phyloP scores from a whole-genome alignment of 2,797 vertebrate species.

The Bryconaethiops microstoma region DNA sequence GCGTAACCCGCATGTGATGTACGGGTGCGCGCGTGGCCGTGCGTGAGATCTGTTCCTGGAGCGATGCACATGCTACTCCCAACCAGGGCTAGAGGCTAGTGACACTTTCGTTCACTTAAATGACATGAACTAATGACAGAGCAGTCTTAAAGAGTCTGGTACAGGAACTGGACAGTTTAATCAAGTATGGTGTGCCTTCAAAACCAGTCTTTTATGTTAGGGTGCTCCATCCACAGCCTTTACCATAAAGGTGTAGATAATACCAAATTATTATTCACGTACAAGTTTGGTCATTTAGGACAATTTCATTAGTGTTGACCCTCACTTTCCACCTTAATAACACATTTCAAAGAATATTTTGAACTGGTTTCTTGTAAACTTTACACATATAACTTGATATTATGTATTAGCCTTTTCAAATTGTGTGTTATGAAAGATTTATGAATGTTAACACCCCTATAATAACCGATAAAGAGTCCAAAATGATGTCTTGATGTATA shows the following conservation, averaged over 20 bases:
- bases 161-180: not conserved
- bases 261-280: no score
- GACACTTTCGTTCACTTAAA: constrained; percentile 2
- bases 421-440: no score
- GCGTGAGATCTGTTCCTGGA: constrained; percentile 34
- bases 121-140: not conserved
- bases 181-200: not conserved
- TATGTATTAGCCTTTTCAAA: no score
- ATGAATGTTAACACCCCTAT: no score
- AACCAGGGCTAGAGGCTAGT: not conserved
- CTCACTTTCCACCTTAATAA: no score
- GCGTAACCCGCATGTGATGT: constrained; percentile 35
- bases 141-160: not conserved
- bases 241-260: not conserved
- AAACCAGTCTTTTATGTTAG: not conserved
- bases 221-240: not conserved
- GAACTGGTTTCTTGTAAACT: no score
- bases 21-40: not conserved
- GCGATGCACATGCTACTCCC: not conserved
- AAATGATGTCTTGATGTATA: no score
- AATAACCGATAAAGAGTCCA: no score
- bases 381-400: no score
- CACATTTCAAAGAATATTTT: no score
- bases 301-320: no score
- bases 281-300: no score